Conservation (phyloP, 2,797 vertebrate species). For the Ptychobarbus kaznakovi region DNA sequence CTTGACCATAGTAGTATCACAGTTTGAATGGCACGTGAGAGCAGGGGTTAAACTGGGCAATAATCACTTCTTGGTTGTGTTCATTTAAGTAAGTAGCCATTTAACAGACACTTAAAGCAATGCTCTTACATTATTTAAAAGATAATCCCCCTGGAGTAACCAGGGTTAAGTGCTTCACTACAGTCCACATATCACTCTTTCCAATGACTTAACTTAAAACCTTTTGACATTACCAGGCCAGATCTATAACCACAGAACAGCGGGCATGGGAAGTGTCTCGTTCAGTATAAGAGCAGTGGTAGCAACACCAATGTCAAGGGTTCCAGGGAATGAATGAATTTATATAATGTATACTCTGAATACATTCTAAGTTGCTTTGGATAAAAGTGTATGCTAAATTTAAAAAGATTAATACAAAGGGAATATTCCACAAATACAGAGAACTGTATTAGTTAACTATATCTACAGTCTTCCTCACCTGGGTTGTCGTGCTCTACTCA, state of each 20-base stretch:
- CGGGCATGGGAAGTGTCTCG: background rate
- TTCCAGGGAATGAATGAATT: background rate
- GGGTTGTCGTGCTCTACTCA: background rate
- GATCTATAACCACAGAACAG: background rate
- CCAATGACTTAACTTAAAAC: background rate
- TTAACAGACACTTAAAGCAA: constrained; percentile 6
- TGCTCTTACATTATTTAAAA: constrained; percentile 11
- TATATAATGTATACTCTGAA: constrained; percentile 6
- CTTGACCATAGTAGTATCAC: background rate
- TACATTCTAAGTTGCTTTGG: background rate
- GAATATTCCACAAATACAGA: background rate
- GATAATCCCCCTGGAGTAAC: background rate
- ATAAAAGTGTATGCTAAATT: background rate
- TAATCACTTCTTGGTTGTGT: background rate
- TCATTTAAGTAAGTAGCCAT: background rate
- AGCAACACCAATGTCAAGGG: background rate
- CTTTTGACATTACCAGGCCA: constrained; percentile 13
- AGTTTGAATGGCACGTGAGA: background rate
- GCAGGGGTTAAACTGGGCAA: background rate
- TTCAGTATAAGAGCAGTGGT: background rate
- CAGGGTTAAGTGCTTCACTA: background rate
- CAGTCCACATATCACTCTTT: background rate
- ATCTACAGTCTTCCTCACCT: background rate
- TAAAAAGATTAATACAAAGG: background rate
- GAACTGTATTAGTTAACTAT: background rate